Percentiles rank a stretch among this genome's conserved stretches.
Conservation (phyloP, 2,113 vertebrate genomes). For the Gadus chalcogrammus region DNA sequence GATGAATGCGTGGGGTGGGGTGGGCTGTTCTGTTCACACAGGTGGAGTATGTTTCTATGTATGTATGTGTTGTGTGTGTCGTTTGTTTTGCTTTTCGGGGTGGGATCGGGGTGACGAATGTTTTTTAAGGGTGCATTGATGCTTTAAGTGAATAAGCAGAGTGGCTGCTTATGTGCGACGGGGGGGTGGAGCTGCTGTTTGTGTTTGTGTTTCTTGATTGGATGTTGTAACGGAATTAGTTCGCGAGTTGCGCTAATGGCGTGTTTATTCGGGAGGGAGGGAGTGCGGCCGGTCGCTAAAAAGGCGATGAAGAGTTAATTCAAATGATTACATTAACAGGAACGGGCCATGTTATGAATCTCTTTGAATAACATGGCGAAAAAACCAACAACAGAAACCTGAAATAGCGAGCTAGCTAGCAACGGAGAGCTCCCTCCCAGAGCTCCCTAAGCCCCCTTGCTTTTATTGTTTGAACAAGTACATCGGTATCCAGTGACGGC, state of each 20-base stretch:
- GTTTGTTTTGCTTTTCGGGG: conserved; percentile 34
- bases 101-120: conserved; percentile 15
- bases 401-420: background rate
- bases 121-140: conserved; percentile 34
- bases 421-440: background rate
- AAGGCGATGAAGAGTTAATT: conserved; percentile 16
- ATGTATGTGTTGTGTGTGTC: conserved; percentile 2
- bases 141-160: conserved; percentile 48
- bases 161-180: conserved; percentile 47
- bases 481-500: conserved; percentile 21
- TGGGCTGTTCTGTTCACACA: conserved; percentile 51
- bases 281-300: conserved; percentile 19
- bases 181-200: conserved; percentile 35
- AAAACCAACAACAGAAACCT: background rate
- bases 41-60: conserved; percentile 18
- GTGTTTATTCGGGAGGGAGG: conserved; percentile 31
- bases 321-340: conserved; percentile 8
- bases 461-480: conserved; percentile 26
- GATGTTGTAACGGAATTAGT: conserved; percentile 21
- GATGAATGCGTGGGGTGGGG: conserved; percentile 16
- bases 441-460: conserved; percentile 21
- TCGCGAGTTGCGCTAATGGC: conserved; percentile 35
- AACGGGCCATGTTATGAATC: conserved; percentile 19
- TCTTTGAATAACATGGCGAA: conserved; percentile 13
- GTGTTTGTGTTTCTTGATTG: conserved; percentile 48